A percentile compares a stretch with the other conserved stretches of the same genome.
Conservation (phyloP, 2,888 invertebrate genomes). For the Drosophila meridionalis region DNA sequence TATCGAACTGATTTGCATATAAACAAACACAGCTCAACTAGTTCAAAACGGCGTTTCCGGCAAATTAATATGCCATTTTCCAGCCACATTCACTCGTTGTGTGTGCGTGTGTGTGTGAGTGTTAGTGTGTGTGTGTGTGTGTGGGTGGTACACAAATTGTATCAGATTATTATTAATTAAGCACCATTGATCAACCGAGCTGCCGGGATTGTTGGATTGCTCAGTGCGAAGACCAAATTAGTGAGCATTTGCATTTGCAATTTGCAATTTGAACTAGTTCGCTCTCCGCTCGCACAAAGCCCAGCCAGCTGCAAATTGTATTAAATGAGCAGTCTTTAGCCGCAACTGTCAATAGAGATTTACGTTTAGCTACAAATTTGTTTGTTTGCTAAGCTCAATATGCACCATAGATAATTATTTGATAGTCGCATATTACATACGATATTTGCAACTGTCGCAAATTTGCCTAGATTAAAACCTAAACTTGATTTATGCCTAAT, state of each 20-base stretch:
- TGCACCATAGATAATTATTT: slow-evolving; percentile 2
- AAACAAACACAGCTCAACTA: slow-evolving; percentile 9
- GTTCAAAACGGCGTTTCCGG: slow-evolving; percentile 37
- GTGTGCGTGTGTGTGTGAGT: neutral
- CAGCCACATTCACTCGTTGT: slow-evolving; percentile 10
- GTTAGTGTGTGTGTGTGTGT: slow-evolving; percentile 3
- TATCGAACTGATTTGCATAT: slow-evolving; percentile 44
- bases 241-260: slow-evolving; percentile 8
- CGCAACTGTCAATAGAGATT: neutral
- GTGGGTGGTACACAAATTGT: slow-evolving; percentile 27
- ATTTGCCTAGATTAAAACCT: too few species aligned
- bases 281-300: neutral
- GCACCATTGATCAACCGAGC: slow-evolving; percentile 35
- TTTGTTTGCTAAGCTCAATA: neutral
- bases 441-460: neutral
- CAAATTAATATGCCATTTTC: slow-evolving; percentile 45
- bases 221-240: slow-evolving; percentile 24
- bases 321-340: slow-evolving; percentile 4
- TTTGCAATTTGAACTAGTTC: slow-evolving; percentile 6
- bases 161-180: slow-evolving; percentile 59
- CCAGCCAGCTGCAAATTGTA: neutral
- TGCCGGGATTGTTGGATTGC: neutral
- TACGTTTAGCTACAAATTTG: neutral
- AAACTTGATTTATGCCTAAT: neutral
- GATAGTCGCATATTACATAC: neutral